Percentiles rank a stretch among this genome's conserved stretches.
Conservation (phyloP, 2,888 invertebrate genomes). For the Sturmia bella region DNA sequence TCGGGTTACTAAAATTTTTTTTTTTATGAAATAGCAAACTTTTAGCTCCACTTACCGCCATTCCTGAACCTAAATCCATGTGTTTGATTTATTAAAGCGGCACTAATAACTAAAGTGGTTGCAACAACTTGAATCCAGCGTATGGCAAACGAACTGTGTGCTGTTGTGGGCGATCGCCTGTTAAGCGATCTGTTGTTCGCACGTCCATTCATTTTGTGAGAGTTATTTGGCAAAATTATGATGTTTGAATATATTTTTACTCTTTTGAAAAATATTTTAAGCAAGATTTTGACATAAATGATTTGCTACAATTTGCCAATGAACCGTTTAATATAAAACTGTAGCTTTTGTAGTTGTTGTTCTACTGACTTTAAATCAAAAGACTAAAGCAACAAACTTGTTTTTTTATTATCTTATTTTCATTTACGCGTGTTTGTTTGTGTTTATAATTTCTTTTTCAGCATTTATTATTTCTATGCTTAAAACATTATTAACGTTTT, state of each 20-base stretch:
- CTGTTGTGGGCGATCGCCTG: slow-evolving; percentile 9
- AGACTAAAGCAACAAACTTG: slow-evolving; percentile 72
- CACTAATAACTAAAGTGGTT: slow-evolving; percentile 76
- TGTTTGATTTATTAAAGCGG: slow-evolving; percentile 76
- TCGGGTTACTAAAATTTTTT: too few species aligned
- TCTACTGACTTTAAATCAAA: slow-evolving; percentile 58
- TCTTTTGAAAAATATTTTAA: not conserved
- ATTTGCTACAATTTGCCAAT: slow-evolving; percentile 27
- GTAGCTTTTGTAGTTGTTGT: slow-evolving; percentile 18
- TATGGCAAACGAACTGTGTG: slow-evolving; percentile 72
- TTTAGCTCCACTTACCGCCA: slow-evolving; percentile 74
- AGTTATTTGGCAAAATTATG: not conserved
- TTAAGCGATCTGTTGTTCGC: slow-evolving; percentile 20
- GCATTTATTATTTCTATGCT: slow-evolving; percentile 41
- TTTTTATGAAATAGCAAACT: not conserved
- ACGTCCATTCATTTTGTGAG: slow-evolving; percentile 35
- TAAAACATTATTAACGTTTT: slow-evolving; percentile 17
- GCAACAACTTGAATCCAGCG: slow-evolving; percentile 67
- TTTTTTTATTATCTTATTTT: slow-evolving; percentile 45
- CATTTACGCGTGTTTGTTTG: slow-evolving; percentile 9
- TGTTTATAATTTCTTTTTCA: slow-evolving; percentile 11
- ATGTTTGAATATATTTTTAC: not conserved
- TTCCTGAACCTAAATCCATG: slow-evolving; percentile 78
- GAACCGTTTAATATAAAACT: slow-evolving; percentile 48
- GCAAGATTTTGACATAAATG: slow-evolving; percentile 38